Percentiles rank a stretch among this genome's conserved stretches.
phyloP scores from a whole-genome alignment of 2,888 invertebrate species.

The Erebia epiphron region DNA sequence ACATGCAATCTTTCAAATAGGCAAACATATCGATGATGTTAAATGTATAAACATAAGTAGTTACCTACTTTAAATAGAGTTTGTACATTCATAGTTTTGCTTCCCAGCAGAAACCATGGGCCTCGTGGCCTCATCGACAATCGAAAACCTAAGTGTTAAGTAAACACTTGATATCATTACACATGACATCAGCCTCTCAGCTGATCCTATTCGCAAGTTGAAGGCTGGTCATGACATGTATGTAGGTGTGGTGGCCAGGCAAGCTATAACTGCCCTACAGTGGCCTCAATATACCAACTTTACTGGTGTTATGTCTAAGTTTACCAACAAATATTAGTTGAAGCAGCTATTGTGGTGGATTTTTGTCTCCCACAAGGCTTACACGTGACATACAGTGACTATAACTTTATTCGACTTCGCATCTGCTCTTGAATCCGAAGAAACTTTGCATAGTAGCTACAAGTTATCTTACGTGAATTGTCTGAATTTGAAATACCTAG shows the following conservation, averaged over 20 bases:
- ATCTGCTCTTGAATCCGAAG: too few relatives aligned
- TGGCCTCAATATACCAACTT: constrained; percentile 50
- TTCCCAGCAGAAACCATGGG: constrained; percentile 32
- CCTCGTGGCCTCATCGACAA: constrained; percentile 36
- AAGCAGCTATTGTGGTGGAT: neutral
- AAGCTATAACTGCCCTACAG: constrained; percentile 47
- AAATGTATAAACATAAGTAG: neutral
- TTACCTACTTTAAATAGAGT: neutral
- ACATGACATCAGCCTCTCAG: constrained; percentile 73
- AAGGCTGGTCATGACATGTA: constrained; percentile 68
- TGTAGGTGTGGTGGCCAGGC: constrained; percentile 55
- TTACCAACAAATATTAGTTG: constrained; percentile 26
- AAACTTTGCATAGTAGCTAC: too few relatives aligned
- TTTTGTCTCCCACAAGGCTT: neutral
- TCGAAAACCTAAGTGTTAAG: constrained; percentile 47
- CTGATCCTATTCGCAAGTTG: constrained; percentile 66
- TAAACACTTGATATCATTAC: constrained; percentile 59
- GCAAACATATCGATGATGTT: neutral
- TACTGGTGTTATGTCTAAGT: constrained; percentile 28
- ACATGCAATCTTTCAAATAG: constrained; percentile 1
- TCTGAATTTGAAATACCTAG: too few relatives aligned
- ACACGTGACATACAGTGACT: neutral
- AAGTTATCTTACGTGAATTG: too few relatives aligned
- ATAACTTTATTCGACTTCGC: too few relatives aligned
- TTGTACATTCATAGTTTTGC: constrained; percentile 32